Evolutionary conservation across 2,797 vertebrate species (phyloP).

Genomic region (Semaprochilodus insignis): DNA sequence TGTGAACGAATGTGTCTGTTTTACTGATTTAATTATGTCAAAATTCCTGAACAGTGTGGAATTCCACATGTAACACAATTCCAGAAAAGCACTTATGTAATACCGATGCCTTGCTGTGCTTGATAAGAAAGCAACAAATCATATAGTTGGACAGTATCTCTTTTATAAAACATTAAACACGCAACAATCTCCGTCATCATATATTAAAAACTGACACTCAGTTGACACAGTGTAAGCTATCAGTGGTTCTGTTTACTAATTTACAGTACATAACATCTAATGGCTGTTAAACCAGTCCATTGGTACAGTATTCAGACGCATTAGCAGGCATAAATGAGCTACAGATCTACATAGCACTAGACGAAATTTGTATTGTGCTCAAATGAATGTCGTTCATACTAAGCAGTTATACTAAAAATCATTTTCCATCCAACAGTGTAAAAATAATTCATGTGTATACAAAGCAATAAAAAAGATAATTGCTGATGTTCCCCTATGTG

Average conservation of each 20-base stretch:
- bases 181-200: not conserved
- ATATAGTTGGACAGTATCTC: too few species aligned
- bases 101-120: too few species aligned
- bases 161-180: too few species aligned
- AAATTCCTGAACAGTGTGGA: too few species aligned
- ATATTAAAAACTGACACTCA: not conserved
- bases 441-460: not conserved
- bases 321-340: not conserved
- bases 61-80: too few species aligned
- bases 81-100: too few species aligned
- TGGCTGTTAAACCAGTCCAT: not conserved
- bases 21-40: too few species aligned
- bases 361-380: not conserved
- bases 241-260: not conserved
- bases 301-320: not conserved
- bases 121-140: too few species aligned
- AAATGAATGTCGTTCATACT: not conserved
- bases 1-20: too few species aligned
- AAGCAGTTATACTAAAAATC: not conserved
- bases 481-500: not conserved
- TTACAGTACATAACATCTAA: not conserved
- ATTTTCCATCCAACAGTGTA: not conserved
- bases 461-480: not conserved
- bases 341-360: not conserved
- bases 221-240: not conserved